Conservation (phyloP, 2,888 invertebrate species). For the Catocala fraxini region DNA sequence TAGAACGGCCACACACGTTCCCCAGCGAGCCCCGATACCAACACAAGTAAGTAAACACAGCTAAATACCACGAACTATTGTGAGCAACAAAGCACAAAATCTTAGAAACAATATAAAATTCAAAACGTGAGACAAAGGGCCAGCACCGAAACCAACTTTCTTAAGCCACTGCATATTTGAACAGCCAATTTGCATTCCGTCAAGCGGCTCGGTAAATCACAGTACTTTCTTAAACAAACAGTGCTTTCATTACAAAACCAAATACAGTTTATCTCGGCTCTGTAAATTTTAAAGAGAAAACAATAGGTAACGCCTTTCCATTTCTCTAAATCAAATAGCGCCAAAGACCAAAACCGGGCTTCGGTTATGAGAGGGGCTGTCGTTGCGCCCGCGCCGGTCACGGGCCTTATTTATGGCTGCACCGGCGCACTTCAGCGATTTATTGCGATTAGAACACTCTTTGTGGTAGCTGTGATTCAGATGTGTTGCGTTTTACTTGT, state of each 20-base stretch:
- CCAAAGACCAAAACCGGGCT: slow-evolving; percentile 52
- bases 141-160: slow-evolving; percentile 41
- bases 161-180: slow-evolving; percentile 48
- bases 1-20: too few species aligned
- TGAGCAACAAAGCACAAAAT: slow-evolving; percentile 17
- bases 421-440: slow-evolving; percentile 56
- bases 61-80: slow-evolving; percentile 1
- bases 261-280: slow-evolving; percentile 70
- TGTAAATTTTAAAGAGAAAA: slow-evolving; percentile 76
- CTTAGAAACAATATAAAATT: slow-evolving; percentile 40
- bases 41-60: not conserved
- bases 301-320: slow-evolving; percentile 74
- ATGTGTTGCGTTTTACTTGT: slow-evolving; percentile 42
- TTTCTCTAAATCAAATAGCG: slow-evolving; percentile 73
- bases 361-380: slow-evolving; percentile 63
- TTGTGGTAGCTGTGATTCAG: slow-evolving; percentile 55
- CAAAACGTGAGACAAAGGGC: slow-evolving; percentile 42
- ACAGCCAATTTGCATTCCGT: slow-evolving; percentile 52
- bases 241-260: slow-evolving; percentile 73
- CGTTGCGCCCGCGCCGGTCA: slow-evolving; percentile 48
- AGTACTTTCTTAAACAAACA: slow-evolving; percentile 62
- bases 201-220: slow-evolving; percentile 56
- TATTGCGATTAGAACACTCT: slow-evolving; percentile 61
- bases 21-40: too few species aligned
- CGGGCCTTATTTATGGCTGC: slow-evolving; percentile 54